These are phyloP conservation scores for Notoglanidium macrostoma DNA, from an alignment of 2,797 vertebrate genomes.

Conservation along the genomic window DNA sequence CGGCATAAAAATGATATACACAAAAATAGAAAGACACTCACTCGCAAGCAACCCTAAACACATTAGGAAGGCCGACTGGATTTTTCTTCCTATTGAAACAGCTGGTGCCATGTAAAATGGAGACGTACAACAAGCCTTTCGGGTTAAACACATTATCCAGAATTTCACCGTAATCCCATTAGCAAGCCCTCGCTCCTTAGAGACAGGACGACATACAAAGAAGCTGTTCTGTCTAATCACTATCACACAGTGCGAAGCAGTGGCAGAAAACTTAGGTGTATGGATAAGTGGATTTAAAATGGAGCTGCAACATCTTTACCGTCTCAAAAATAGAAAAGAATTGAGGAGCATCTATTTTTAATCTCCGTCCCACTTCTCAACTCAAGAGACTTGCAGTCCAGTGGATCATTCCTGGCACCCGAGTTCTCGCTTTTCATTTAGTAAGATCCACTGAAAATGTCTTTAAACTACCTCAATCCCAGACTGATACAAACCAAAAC, in stretches of 20 bases:
- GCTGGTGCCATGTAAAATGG: not conserved
- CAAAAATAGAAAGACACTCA: slow-evolving; percentile 7
- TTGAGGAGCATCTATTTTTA: slow-evolving; percentile 58
- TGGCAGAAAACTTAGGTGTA: slow-evolving; percentile 14
- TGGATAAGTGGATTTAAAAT: slow-evolving; percentile 50
- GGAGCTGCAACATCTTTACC: slow-evolving; percentile 41
- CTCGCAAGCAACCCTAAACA: not conserved
- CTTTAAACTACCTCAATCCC: not conserved
- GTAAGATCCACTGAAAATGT: not conserved
- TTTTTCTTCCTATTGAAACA: not conserved
- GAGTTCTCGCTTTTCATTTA: not conserved
- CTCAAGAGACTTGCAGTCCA: slow-evolving; percentile 39
- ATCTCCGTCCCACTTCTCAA: slow-evolving; percentile 52
- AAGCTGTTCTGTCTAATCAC: slow-evolving; percentile 11
- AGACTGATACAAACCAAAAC: not conserved
- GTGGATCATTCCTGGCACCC: slow-evolving; percentile 20
- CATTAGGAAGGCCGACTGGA: slow-evolving; percentile 13
- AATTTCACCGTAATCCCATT: slow-evolving; percentile 12
- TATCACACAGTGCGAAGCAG: not conserved
- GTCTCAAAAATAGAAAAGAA: slow-evolving; percentile 44
- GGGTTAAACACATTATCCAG: slow-evolving; percentile 13
- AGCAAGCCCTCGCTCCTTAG: not conserved
- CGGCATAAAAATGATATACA: not conserved
- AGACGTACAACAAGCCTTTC: not conserved
- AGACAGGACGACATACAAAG: not conserved